Evolutionary conservation across 2,888 invertebrate species (phyloP).

Genomic region (Sinopyrophorus schimmeli): DNA sequence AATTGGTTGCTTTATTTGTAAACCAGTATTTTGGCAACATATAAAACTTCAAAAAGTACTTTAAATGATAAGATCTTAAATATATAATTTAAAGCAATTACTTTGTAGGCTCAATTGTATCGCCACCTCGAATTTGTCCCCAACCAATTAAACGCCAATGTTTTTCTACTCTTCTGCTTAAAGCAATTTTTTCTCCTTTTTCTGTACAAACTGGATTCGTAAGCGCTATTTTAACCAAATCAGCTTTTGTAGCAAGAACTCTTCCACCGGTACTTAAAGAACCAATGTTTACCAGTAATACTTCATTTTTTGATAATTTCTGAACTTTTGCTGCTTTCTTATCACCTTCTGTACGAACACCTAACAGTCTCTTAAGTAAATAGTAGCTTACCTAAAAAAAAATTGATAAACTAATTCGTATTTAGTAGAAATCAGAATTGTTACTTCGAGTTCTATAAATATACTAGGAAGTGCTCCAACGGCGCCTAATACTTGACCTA

Average conservation of each 20-base stretch:
- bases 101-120: constrained; percentile 81
- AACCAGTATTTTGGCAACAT: neutral
- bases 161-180: constrained; percentile 97
- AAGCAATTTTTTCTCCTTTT: constrained; percentile 98
- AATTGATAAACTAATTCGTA: constrained; percentile 1
- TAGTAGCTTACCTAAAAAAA: constrained; percentile 75
- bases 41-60: neutral
- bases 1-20: neutral
- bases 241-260: constrained; percentile 91
- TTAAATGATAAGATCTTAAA: neutral
- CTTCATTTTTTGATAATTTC: constrained; percentile 87
- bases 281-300: constrained; percentile 96
- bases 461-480: constrained; percentile 96
- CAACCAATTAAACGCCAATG: constrained; percentile 99
- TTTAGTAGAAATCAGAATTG: constrained; percentile 10
- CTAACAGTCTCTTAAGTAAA: constrained; percentile 90
- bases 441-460: constrained; percentile 95
- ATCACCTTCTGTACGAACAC: constrained; percentile 98
- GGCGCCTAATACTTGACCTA: constrained; percentile 90
- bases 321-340: constrained; percentile 98
- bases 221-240: constrained; percentile 95
- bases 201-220: constrained; percentile 99
- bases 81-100: constrained; percentile 22
- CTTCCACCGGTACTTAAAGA: constrained; percentile 97
- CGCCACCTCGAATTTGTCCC: constrained; percentile 98